Evolutionary conservation across 2,888 invertebrate species (phyloP).

Genomic region (Argyresthia albistria): DNA sequence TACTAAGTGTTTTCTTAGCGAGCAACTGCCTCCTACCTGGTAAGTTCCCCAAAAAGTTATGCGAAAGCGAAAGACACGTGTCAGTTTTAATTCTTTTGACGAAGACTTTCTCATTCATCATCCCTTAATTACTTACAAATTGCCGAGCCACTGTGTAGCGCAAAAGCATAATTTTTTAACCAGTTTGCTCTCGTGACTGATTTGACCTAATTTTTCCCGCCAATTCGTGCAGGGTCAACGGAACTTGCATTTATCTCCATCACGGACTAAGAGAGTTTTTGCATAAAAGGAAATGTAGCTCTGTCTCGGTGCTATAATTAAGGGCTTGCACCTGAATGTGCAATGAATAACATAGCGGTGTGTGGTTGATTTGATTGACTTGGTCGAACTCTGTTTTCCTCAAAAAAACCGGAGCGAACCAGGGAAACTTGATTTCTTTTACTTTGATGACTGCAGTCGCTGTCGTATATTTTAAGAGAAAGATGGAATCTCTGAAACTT

Average conservation of each 20-base stretch:
- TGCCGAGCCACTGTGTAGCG: conserved; percentile 24
- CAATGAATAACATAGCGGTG: background rate
- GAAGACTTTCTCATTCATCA: conserved; percentile 23
- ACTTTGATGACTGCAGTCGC: too few species aligned
- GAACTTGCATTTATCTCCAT: conserved; percentile 50
- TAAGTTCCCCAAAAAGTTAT: too few species aligned
- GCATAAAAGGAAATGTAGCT: background rate
- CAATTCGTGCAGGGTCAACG: conserved; percentile 33
- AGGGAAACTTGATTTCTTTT: too few species aligned
- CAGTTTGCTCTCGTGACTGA: conserved; percentile 23
- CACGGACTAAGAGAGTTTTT: conserved; percentile 14
- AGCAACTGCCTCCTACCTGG: too few species aligned
- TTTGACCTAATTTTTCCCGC: conserved; percentile 44
- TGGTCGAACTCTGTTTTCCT: background rate
- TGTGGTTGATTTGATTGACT: background rate
- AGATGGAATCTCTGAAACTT: too few species aligned
- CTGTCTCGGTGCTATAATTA: background rate
- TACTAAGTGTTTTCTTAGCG: too few species aligned
- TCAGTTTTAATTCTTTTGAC: conserved; percentile 4
- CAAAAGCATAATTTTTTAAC: conserved; percentile 31
- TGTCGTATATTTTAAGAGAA: too few species aligned
- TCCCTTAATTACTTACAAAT: conserved; percentile 33
- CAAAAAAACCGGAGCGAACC: too few species aligned
- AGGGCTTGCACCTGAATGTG: background rate
- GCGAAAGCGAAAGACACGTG: background rate